A percentile compares a stretch with the other conserved stretches of the same genome.
phyloP scores from a whole-genome alignment of 30 jellyfish, hydroid and myxozoan genomes.

The Euphysa ruthae region DNA sequence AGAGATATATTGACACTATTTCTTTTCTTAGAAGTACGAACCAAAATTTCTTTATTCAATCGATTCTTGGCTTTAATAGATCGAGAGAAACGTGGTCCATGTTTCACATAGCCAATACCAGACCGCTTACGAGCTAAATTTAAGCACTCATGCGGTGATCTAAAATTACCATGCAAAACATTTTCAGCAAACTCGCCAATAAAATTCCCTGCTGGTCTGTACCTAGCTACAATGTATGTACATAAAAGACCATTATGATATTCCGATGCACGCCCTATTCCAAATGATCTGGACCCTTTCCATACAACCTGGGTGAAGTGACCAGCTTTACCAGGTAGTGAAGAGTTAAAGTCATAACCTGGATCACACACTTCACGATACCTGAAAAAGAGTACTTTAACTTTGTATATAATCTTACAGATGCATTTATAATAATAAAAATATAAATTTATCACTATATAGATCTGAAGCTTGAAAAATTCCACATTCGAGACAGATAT shows the following conservation, averaged over 20 bases:
- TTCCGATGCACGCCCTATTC: constrained; percentile 88
- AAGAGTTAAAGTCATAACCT: constrained; percentile 79
- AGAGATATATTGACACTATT: too few species aligned
- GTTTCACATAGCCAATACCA: too few species aligned
- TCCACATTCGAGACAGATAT: too few species aligned
- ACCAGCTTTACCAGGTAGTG: constrained; percentile 74
- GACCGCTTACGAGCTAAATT: constrained; percentile 33
- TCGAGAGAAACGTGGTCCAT: not conserved
- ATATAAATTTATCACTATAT: too few species aligned
- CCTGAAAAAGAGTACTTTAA: constrained; percentile 64
- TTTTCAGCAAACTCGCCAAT: constrained; percentile 67
- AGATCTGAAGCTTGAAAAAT: too few species aligned
- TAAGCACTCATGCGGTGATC: constrained; percentile 43
- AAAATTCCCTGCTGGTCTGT: constrained; percentile 92
- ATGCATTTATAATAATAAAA: too few species aligned
- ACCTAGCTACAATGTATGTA: constrained; percentile 85
- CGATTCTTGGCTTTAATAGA: not conserved
- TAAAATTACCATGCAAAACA: constrained; percentile 64
- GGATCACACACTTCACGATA: constrained; percentile 84
- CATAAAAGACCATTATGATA: constrained; percentile 63
- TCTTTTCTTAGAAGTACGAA: too few species aligned
- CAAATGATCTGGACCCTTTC: constrained; percentile 63
- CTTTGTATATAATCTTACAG: too few species aligned
- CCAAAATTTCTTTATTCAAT: too few species aligned
- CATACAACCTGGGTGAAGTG: constrained; percentile 87